Base-by-base conservation (phyloP, 2,113 vertebrate genomes). In the Brachyhypopomus occidentalis region DNA sequence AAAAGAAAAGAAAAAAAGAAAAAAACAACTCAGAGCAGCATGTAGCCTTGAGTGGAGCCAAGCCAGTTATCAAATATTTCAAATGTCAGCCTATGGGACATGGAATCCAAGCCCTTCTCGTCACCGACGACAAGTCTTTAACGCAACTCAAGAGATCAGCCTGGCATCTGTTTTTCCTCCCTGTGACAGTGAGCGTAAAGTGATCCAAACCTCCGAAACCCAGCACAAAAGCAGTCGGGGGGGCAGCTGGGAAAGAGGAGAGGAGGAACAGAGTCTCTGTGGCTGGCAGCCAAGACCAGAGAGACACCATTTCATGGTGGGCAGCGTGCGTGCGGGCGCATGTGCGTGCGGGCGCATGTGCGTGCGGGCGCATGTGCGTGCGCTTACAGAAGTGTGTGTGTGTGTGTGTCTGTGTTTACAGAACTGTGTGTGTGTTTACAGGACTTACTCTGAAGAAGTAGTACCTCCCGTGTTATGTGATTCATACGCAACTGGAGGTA, bases 181-280 rank as follows among this genome's bases (percentile, higher is more conserved):
- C 12, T 60, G 70, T 72, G 66, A 66, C 70, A 71, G 82, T 9
- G 72, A 64, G 58, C 41, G 82, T 73, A 84, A 75, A 64, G 52
- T 34, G 77, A 82, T 36, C 71, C 12, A 38, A 71, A 63, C 3
- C 77, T 85, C 72, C 64, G 36, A 82, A 85, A 74, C 76, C 17
- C 62, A 48, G 60, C 58, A 59, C 73, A 84, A 78, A 66, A 17
- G 67, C 74, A 48, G 59, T 72, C 66, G 52, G 78, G 45, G 45
- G 73, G 67, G 75, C 77, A 77, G 63, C 38, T 70, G 75, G 69
- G 66, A 63, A 82, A 82, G 67, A 82, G 72, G 62, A 84, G 74
- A 62, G 41, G 27, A 67, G 78, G 36, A 58, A 79, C 71, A 64
- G 76, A 64, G 69, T 81, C 55, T 70, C 52, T 70, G 62, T 84